Percentiles rank a stretch among this genome's conserved stretches.
These are phyloP conservation scores for Taphrorychus bicolor DNA, from an alignment of 2,888 invertebrate genomes.

Conservation along the genomic window DNA sequence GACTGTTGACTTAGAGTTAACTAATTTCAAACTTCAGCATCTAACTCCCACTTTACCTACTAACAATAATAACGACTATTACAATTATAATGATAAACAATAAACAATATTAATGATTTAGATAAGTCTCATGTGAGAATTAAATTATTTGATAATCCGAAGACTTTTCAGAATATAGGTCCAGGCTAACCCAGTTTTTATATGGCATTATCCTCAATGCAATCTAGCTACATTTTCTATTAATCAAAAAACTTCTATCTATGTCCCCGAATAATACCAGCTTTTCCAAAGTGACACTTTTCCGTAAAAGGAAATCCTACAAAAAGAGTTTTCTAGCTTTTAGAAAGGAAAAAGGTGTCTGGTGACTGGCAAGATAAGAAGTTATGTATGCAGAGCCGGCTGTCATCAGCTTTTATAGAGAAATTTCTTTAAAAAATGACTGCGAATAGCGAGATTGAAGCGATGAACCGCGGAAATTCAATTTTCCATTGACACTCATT, in stretches of 20 bases:
- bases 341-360: conserved; percentile 43
- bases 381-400: conserved; percentile 52
- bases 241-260: neutral
- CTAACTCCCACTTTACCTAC: no score
- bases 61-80: no score
- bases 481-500: conserved; percentile 70
- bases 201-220: no score
- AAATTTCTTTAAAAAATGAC: conserved; percentile 55
- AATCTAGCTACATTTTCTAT: neutral
- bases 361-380: conserved; percentile 53
- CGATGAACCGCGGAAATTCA: conserved; percentile 73
- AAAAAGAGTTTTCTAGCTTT: conserved; percentile 38
- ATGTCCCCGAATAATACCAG: neutral
- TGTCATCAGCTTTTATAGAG: conserved; percentile 56
- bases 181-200: no score
- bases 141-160: no score
- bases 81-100: no score
- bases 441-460: conserved; percentile 62
- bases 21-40: no score
- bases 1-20: no score
- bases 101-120: no score
- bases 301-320: conserved; percentile 6
- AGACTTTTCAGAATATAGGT: no score
- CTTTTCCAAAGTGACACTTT: conserved; percentile 9
- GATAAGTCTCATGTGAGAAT: no score